Percentiles rank a stretch among this genome's conserved stretches.
These are phyloP conservation scores for Clostera curtula DNA, from an alignment of 2,888 invertebrate genomes.

Conservation along the genomic window DNA sequence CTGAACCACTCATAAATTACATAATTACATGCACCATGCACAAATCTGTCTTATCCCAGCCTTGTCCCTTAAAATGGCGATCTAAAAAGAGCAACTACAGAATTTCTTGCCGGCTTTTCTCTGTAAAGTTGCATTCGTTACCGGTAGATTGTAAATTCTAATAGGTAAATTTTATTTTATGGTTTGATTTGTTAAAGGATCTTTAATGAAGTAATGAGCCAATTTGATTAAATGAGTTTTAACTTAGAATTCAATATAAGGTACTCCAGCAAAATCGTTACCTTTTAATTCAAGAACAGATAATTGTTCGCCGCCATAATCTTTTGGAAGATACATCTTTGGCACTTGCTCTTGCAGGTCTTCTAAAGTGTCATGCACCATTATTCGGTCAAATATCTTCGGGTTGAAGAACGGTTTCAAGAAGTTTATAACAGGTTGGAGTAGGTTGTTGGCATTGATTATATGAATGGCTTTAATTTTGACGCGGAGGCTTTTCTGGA, in stretches of 20 bases:
- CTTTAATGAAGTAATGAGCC: too few relatives aligned
- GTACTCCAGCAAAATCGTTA: too few relatives aligned
- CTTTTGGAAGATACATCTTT: conserved; percentile 43
- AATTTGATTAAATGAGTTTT: background rate
- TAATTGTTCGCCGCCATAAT: conserved; percentile 48
- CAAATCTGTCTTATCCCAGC: too few relatives aligned
- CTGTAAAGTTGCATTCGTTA: too few relatives aligned
- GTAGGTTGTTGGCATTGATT: conserved; percentile 47
- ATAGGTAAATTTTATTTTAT: too few relatives aligned
- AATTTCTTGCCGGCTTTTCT: too few relatives aligned
- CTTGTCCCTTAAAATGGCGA: too few relatives aligned
- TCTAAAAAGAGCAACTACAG: too few relatives aligned
- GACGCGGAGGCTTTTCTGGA: conserved; percentile 62
- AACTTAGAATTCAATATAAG: conserved; percentile 1
- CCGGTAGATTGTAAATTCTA: too few relatives aligned
- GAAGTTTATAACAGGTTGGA: conserved; percentile 40
- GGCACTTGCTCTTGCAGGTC: conserved; percentile 43
- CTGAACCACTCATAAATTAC: too few relatives aligned
- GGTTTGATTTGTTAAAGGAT: too few relatives aligned
- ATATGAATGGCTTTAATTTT: conserved; percentile 56
- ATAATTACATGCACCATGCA: too few relatives aligned
- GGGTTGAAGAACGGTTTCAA: conserved; percentile 52
- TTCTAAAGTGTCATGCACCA: conserved; percentile 38
- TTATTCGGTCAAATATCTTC: conserved; percentile 51
- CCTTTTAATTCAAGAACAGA: conserved; percentile 45